Percentiles rank a stretch among this genome's conserved stretches.
Conservation (phyloP, 1,140 invertebrate species). For the Sarcophaga bullata region DNA sequence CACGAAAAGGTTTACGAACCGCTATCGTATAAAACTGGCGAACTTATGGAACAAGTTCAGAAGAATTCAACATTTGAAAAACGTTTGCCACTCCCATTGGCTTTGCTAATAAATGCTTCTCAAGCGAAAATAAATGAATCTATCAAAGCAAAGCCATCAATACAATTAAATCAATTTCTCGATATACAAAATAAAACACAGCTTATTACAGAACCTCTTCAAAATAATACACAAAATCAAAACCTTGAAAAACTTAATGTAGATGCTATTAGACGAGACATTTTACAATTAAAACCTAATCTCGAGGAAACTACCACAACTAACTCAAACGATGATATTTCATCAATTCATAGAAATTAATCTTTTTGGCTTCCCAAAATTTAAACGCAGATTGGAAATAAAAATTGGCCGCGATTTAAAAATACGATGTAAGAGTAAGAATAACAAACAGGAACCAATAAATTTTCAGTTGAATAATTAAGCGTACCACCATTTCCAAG, state of each 20-base stretch:
- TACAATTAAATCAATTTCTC: neutral
- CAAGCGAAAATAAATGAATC: constrained; percentile 39
- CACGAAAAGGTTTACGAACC: constrained; percentile 56
- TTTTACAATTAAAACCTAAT: constrained; percentile 49
- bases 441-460: neutral
- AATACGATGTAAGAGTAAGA: constrained; percentile 45
- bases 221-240: constrained; percentile 16
- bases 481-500: neutral
- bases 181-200: constrained; percentile 11
- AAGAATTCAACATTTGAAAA: constrained; percentile 50
- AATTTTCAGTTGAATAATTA: neutral
- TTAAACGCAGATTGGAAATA: constrained; percentile 47
- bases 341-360: neutral
- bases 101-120: constrained; percentile 53
- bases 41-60: constrained; percentile 49
- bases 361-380: constrained; percentile 27
- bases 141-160: neutral
- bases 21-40: constrained; percentile 59
- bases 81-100: constrained; percentile 56
- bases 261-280: constrained; percentile 58
- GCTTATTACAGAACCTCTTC: neutral
- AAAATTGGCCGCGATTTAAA: constrained; percentile 61
- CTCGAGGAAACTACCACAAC: constrained; percentile 36
- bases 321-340: constrained; percentile 23
- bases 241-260: constrained; percentile 53